Conservation (phyloP, 2,797 vertebrate genomes). For the Oryzias sinensis region DNA sequence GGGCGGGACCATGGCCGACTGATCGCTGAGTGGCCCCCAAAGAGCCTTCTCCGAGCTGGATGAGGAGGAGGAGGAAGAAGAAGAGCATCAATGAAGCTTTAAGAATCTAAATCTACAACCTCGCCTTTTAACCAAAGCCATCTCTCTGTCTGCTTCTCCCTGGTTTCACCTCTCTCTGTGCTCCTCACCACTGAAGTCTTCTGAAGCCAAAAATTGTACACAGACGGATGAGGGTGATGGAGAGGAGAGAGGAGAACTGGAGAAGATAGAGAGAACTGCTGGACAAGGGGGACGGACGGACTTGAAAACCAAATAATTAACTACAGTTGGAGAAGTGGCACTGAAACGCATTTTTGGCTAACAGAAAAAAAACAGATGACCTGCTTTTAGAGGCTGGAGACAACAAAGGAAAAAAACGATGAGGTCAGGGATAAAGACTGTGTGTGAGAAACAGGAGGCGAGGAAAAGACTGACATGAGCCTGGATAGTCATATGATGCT, state of each 20-base stretch:
- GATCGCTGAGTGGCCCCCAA: conserved; percentile 58
- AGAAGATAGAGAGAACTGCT: conserved; percentile 67
- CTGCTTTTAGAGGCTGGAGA: conserved; percentile 42
- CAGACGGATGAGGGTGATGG: conserved; percentile 53
- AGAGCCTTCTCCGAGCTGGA: conserved; percentile 48
- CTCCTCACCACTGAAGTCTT: conserved; percentile 54
- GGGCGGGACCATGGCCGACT: conserved; percentile 83
- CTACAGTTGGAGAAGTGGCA: conserved; percentile 65
- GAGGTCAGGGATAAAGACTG: conserved; percentile 67
- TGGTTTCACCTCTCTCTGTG: conserved; percentile 43
- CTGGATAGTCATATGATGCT: conserved; percentile 32
- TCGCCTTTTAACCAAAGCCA: conserved; percentile 83
- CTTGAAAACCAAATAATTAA: conserved; percentile 76
- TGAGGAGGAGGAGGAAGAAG: conserved; percentile 47
- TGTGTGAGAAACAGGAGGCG: conserved; percentile 47
- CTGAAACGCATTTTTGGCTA: conserved; percentile 38
- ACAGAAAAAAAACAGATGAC: conserved; percentile 42
- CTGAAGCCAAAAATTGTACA: conserved; percentile 79
- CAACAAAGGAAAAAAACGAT: conserved; percentile 14
- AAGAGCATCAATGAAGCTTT: conserved; percentile 59
- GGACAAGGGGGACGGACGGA: conserved; percentile 49
- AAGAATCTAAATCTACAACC: conserved; percentile 68
- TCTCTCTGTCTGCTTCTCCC: conserved; percentile 74
- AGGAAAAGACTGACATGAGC: conserved; percentile 60
- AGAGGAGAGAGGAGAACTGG: conserved; percentile 55